These are phyloP conservation scores for Drosophila nigrodunni DNA, from an alignment of 1,140 invertebrate species.

Conservation along the genomic window DNA sequence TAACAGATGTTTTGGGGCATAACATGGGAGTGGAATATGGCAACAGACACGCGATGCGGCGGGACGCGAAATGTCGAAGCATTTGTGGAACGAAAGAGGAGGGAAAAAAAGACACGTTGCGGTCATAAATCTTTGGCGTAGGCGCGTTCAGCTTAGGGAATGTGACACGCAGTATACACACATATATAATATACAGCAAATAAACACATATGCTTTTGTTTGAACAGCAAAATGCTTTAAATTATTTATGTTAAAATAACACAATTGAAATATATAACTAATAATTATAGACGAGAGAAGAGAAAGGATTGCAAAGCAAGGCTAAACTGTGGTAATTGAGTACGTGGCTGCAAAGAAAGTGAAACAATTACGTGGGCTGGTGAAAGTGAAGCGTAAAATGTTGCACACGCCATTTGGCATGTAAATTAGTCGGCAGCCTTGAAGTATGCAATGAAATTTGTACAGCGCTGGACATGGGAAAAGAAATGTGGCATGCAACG, in stretches of 20 bases:
- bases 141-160: constrained; percentile 30
- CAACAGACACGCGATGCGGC: constrained; percentile 33
- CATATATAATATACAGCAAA: constrained; percentile 29
- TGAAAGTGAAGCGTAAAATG: constrained; percentile 5
- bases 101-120: constrained; percentile 56
- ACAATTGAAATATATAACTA: not conserved
- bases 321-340: constrained; percentile 52
- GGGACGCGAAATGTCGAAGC: no score
- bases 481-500: constrained; percentile 52
- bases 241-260: not conserved
- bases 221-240: not conserved
- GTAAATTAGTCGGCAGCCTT: constrained; percentile 71
- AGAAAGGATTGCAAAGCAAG: constrained; percentile 9
- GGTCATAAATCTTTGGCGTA: constrained; percentile 65
- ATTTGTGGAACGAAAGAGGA: no score
- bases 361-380: constrained; percentile 50
- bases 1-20: constrained; percentile 43
- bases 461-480: constrained; percentile 48
- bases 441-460: constrained; percentile 71
- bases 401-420: constrained; percentile 63
- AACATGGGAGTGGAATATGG: not conserved
- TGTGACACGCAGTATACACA: constrained; percentile 23
- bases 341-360: constrained; percentile 44
- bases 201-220: constrained; percentile 9
- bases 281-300: not conserved